A percentile compares a stretch with the other conserved stretches of the same genome.
phyloP scores from a whole-genome alignment of 2,888 invertebrate species.

The Calameuta pallipes region DNA sequence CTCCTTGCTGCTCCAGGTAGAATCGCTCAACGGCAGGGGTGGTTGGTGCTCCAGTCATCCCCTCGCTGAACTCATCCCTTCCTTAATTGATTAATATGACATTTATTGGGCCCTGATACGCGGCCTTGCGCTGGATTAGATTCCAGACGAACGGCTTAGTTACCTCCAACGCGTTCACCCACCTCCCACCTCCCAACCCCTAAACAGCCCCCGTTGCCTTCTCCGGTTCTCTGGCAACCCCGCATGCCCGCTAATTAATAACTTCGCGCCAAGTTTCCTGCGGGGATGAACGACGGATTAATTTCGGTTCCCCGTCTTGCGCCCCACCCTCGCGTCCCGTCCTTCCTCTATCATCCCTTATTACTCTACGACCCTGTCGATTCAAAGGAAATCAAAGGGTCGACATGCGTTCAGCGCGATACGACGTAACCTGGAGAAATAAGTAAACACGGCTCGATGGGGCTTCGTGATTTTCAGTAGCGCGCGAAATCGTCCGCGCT shows the following conservation, averaged over 20 bases:
- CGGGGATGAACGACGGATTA: neutral
- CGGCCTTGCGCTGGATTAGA: constrained; percentile 2
- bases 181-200: no score
- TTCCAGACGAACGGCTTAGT: constrained; percentile 2
- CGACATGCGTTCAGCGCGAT: no score
- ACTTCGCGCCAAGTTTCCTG: constrained; percentile 2
- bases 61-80: constrained; percentile 6
- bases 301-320: neutral
- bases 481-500: no score
- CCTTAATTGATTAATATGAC: constrained; percentile 36
- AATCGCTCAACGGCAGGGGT: neutral
- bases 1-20: neutral
- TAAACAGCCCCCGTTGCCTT: no score
- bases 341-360: no score
- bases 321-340: no score
- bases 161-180: neutral
- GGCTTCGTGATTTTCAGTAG: no score
- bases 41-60: neutral
- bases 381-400: no score
- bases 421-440: no score
- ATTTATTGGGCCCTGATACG: constrained; percentile 31
- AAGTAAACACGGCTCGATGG: no score
- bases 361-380: no score
- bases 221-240: no score
- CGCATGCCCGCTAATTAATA: neutral